These are phyloP conservation scores for Apaloderma vittatum DNA, from an alignment of 2,113 vertebrate species.

Conservation along the genomic window DNA sequence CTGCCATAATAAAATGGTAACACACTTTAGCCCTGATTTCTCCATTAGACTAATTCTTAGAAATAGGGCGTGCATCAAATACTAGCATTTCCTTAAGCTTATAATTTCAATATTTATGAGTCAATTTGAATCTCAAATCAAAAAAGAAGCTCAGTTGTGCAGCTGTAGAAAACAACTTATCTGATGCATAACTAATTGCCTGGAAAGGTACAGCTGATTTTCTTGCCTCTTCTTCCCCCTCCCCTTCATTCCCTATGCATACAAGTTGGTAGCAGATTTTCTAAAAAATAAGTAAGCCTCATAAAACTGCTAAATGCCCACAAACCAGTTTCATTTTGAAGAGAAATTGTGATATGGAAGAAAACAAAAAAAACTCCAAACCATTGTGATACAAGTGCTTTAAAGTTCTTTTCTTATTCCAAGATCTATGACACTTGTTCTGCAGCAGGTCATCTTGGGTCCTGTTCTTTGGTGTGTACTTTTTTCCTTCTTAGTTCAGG, in stretches of 20 bases:
- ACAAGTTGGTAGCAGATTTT: constrained; percentile 1
- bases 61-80: constrained; percentile 60
- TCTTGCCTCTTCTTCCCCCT: not conserved
- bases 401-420: not conserved
- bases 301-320: not conserved
- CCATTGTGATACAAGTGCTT: not conserved
- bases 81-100: constrained; percentile 60
- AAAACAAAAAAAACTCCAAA: not conserved
- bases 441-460: rapidly evolving
- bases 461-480: rapidly evolving
- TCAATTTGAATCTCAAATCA: constrained; percentile 76
- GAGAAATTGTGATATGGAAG: not conserved
- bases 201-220: constrained; percentile 63
- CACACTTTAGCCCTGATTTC: constrained; percentile 1
- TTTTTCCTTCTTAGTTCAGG: not conserved
- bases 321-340: not conserved
- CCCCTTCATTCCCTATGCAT: not conserved
- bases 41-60: constrained; percentile 53
- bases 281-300: not conserved
- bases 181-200: constrained; percentile 67
- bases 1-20: not conserved
- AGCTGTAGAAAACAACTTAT: constrained; percentile 71
- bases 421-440: not conserved
- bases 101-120: constrained; percentile 77
- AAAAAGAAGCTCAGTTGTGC: constrained; percentile 34